Percentiles rank a stretch among this genome's conserved stretches.
phyloP scores from a whole-genome alignment of 2,113 vertebrate species.

The Nycticorax nycticorax region DNA sequence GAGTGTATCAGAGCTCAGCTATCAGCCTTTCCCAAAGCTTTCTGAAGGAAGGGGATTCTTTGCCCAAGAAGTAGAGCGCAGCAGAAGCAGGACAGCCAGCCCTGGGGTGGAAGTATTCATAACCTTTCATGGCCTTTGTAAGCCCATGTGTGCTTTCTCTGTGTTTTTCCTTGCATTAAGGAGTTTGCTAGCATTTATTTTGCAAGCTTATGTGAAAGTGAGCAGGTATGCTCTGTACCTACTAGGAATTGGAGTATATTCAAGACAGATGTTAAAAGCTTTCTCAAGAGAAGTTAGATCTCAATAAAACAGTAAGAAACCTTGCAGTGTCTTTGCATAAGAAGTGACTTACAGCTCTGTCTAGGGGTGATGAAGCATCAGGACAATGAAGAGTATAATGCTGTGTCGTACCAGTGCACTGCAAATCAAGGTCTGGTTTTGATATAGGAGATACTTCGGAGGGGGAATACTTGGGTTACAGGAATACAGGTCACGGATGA shows the following conservation, averaged over 20 bases:
- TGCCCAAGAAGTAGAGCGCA: not conserved
- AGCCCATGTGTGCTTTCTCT: not conserved
- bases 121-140: not conserved
- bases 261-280: not conserved
- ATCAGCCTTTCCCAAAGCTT: not conserved
- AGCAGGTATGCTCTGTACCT: not conserved
- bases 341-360: not conserved
- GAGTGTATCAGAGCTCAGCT: not conserved
- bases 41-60: not conserved
- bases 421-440: not conserved
- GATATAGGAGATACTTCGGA: not conserved
- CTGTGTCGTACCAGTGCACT: not conserved
- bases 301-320: not conserved
- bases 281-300: not conserved
- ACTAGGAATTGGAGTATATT: not conserved
- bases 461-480: not conserved
- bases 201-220: not conserved
- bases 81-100: not conserved
- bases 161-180: not conserved
- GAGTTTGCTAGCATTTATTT: not conserved
- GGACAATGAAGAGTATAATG: not conserved
- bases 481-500: not conserved
- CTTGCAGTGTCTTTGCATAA: not conserved
- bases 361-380: not conserved
- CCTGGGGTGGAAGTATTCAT: not conserved